These are phyloP conservation scores for Vultur gryphus DNA, from an alignment of 2,797 vertebrate species.

Conservation along the genomic window DNA sequence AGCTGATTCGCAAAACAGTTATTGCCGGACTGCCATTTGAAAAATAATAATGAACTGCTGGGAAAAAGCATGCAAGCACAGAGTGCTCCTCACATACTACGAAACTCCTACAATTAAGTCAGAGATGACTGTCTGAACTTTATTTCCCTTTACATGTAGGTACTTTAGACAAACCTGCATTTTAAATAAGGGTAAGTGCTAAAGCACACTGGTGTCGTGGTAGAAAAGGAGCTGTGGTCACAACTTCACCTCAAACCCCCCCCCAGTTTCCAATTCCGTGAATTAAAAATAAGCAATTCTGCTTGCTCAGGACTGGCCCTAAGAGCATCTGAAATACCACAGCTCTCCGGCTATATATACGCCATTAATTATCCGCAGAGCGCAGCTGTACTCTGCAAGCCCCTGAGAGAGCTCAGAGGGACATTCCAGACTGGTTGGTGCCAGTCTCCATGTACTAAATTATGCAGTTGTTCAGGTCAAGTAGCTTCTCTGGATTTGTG, in stretches of 20 bases:
- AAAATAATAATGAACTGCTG: background rate
- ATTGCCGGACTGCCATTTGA: background rate
- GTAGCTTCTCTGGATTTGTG: background rate
- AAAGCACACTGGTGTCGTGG: accelerated
- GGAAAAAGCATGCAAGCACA: background rate
- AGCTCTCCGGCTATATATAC: background rate
- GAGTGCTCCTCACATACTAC: background rate
- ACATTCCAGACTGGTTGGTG: background rate
- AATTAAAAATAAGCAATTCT: background rate
- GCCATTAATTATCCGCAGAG: background rate
- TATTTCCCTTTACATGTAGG: background rate
- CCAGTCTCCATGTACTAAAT: background rate
- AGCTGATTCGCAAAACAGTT: background rate
- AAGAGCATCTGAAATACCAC: background rate
- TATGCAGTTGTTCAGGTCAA: background rate
- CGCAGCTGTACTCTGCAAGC: background rate
- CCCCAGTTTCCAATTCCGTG: background rate
- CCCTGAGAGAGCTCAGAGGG: background rate
- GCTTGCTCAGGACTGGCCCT: background rate
- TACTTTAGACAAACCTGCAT: background rate
- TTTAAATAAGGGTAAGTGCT: background rate
- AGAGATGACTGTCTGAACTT: background rate
- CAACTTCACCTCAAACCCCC: background rate
- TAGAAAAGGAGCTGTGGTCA: background rate
- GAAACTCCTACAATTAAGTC: background rate